Evolutionary conservation across 2,888 invertebrate genomes (phyloP).

Genomic region (Ectropis crepuscularia): DNA sequence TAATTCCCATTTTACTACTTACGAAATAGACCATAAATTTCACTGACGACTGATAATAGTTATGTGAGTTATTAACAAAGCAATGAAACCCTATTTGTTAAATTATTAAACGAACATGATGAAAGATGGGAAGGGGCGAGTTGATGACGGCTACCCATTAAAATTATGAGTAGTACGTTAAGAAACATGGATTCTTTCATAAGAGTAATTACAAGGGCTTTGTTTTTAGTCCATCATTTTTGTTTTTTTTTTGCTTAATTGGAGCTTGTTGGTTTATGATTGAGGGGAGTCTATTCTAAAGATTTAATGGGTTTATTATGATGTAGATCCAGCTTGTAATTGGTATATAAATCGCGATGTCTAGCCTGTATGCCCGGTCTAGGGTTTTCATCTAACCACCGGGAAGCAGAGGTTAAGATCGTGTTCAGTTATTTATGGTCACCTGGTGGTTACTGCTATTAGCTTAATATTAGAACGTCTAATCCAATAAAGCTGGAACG

Average conservation of each 20-base stretch:
- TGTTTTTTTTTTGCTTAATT: constrained; percentile 27
- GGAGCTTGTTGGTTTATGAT: constrained; percentile 24
- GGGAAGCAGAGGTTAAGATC: constrained; percentile 39
- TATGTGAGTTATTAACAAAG: constrained; percentile 32
- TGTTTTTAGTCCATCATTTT: constrained; percentile 30
- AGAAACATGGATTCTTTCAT: constrained; percentile 28
- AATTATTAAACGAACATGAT: constrained; percentile 32
- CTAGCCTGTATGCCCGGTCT: constrained; percentile 5
- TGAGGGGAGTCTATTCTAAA: constrained; percentile 18
- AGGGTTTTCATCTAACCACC: constrained; percentile 18
- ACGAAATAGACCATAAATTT: constrained; percentile 4
- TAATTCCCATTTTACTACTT: constrained; percentile 14
- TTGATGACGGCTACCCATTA: constrained; percentile 39
- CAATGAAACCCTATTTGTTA: constrained; percentile 36
- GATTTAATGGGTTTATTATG: constrained; percentile 19
- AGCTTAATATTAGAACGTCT: constrained; percentile 27
- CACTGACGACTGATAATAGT: constrained; percentile 14
- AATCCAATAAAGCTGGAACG: constrained; percentile 16
- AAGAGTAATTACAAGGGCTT: constrained; percentile 32
- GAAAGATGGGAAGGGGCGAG: constrained; percentile 21
- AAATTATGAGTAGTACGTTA: constrained; percentile 27
- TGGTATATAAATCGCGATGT: constrained; percentile 22
- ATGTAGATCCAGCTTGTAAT: constrained; percentile 13
- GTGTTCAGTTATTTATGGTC: constrained; percentile 38
- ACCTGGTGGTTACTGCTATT: constrained; percentile 18